These are phyloP conservation scores for Pagetopsis macropterus DNA, from an alignment of 2,797 vertebrate species.

Conservation along the genomic window DNA sequence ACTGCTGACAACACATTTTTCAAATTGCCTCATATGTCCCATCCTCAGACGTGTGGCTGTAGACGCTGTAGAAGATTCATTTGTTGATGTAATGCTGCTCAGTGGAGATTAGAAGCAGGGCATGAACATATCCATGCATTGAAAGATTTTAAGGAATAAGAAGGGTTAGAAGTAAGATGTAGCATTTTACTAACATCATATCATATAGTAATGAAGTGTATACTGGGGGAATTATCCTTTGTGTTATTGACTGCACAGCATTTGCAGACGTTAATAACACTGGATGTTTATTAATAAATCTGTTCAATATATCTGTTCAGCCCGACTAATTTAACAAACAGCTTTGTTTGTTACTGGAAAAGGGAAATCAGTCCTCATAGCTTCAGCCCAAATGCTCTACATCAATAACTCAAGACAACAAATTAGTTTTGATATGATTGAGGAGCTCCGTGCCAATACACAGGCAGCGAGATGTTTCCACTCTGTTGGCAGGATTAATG, in stretches of 20 bases:
- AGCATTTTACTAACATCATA: background rate
- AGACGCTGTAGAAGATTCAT: slow-evolving; percentile 11
- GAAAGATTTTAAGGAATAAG: background rate
- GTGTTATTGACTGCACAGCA: background rate
- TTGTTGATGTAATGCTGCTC: slow-evolving; percentile 16
- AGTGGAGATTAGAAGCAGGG: slow-evolving; percentile 19
- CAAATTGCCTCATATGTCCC: slow-evolving; percentile 79
- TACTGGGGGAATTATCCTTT: background rate
- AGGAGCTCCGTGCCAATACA: slow-evolving; percentile 33
- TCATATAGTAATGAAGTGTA: background rate
- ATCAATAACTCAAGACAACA: slow-evolving; percentile 37
- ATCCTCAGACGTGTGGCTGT: slow-evolving; percentile 36
- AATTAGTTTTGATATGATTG: slow-evolving; percentile 55
- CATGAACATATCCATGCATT: background rate
- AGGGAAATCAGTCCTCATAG: slow-evolving; percentile 13
- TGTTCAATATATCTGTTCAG: slow-evolving; percentile 12
- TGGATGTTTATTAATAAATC: slow-evolving; percentile 8
- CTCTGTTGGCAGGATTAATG: slow-evolving; percentile 66
- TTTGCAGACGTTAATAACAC: background rate
- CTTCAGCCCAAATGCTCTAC: slow-evolving; percentile 30
- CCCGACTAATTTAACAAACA: slow-evolving; percentile 19
- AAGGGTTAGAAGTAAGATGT: background rate
- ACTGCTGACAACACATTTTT: slow-evolving; percentile 83
- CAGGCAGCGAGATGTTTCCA: slow-evolving; percentile 54
- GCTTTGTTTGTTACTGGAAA: slow-evolving; percentile 17